Conservation (phyloP, 2,113 vertebrate species). For the Triplophysa dalaica region DNA sequence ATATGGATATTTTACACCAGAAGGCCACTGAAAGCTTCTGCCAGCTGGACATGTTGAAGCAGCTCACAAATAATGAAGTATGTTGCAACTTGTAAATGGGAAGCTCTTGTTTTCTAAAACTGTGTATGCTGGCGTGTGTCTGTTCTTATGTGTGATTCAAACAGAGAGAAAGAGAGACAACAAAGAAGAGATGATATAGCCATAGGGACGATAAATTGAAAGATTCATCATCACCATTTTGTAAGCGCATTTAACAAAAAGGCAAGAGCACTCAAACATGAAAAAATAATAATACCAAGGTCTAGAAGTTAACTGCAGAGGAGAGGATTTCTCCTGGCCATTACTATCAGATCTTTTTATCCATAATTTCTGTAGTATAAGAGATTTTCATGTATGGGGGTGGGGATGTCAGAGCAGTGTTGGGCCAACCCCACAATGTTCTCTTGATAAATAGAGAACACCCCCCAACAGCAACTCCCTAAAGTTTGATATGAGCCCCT, state of each 20-base stretch:
- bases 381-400: too few relatives aligned
- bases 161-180: not conserved
- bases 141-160: constrained; percentile 2
- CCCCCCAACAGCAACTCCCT: too few relatives aligned
- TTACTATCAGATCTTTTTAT: too few relatives aligned
- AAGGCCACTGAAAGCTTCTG: constrained; percentile 15
- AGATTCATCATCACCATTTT: not conserved
- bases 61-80: constrained; percentile 28
- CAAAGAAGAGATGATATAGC: not conserved
- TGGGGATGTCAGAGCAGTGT: too few relatives aligned
- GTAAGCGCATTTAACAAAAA: not conserved
- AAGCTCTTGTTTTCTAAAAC: constrained; percentile 13
- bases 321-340: too few relatives aligned
- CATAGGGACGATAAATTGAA: not conserved
- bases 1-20: constrained; percentile 10
- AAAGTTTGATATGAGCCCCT: too few relatives aligned
- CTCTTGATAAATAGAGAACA: too few relatives aligned
- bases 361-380: too few relatives aligned
- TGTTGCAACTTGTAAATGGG: constrained; percentile 39
- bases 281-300: not conserved
- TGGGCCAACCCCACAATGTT: too few relatives aligned
- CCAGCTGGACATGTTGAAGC: constrained; percentile 27
- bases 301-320: too few relatives aligned
- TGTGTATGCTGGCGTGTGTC: not conserved
- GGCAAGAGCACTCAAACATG: not conserved